Evolutionary conservation across 2,888 invertebrate genomes (phyloP).

Genomic region (Mythimna impura): DNA sequence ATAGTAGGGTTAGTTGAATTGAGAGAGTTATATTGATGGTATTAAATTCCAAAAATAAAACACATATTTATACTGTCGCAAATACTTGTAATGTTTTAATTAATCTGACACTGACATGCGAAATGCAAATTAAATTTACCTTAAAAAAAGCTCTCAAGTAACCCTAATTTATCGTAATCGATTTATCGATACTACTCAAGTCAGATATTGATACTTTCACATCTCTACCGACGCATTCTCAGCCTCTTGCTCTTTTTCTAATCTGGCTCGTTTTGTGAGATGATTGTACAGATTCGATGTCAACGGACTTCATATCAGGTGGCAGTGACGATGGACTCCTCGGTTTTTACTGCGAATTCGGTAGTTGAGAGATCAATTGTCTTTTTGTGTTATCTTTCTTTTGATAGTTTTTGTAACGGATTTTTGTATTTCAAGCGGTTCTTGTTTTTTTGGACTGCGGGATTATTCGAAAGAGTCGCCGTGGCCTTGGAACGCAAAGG

Average conservation of each 20-base stretch:
- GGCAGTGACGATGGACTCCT: slow-evolving; percentile 10
- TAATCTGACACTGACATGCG: no score
- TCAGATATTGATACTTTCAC: neutral
- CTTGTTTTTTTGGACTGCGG: neutral
- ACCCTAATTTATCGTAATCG: neutral
- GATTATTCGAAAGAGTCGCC: no score
- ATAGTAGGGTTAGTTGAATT: no score
- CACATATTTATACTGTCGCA: no score
- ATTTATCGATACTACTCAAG: slow-evolving; percentile 7
- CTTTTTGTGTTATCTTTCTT: slow-evolving; percentile 12
- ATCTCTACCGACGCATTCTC: slow-evolving; percentile 71
- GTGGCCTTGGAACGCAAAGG: no score
- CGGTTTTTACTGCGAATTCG: slow-evolving; percentile 12
- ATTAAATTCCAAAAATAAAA: no score
- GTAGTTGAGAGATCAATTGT: slow-evolving; percentile 10
- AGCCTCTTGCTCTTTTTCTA: slow-evolving; percentile 65
- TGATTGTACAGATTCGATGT: slow-evolving; percentile 61
- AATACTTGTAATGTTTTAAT: no score
- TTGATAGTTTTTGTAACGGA: neutral
- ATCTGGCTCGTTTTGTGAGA: slow-evolving; percentile 61
- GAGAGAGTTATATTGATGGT: no score
- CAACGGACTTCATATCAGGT: slow-evolving; percentile 61
- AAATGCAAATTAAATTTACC: no score
- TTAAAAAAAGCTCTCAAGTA: no score
- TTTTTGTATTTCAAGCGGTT: neutral